A percentile compares a stretch with the other conserved stretches of the same genome.
Conservation (phyloP, 2,113 vertebrate species). For the Regulus satrapa region DNA sequence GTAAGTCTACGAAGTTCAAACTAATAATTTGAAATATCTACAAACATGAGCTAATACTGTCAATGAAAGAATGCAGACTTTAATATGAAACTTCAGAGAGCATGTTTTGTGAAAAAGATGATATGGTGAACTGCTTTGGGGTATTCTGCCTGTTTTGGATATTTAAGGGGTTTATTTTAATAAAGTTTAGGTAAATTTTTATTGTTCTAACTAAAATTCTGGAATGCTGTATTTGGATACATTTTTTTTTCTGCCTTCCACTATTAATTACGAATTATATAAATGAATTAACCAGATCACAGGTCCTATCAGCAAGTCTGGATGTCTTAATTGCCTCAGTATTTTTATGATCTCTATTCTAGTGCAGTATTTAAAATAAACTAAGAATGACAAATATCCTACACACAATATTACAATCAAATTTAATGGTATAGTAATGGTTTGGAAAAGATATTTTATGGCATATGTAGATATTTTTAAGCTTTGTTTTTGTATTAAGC, state of each 20-base stretch:
- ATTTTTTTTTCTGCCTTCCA: background rate
- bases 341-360: background rate
- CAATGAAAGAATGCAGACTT: slow-evolving; percentile 17
- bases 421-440: background rate
- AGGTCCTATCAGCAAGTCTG: background rate
- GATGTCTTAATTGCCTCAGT: background rate
- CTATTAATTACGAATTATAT: background rate
- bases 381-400: background rate
- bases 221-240: background rate
- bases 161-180: background rate
- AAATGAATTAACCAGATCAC: background rate
- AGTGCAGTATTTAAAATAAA: background rate
- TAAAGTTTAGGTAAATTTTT: background rate
- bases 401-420: background rate
- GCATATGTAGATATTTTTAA: background rate
- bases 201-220: background rate
- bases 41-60: background rate
- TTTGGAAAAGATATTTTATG: background rate
- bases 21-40: background rate
- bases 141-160: background rate
- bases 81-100: background rate
- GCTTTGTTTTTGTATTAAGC: background rate
- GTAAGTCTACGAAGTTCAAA: background rate
- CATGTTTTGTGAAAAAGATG: background rate
- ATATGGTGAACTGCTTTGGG: background rate